Percentiles rank a stretch among this genome's conserved stretches.
These are phyloP conservation scores for Istiophorus platypterus DNA, from an alignment of 2,113 vertebrate species.

Conservation along the genomic window DNA sequence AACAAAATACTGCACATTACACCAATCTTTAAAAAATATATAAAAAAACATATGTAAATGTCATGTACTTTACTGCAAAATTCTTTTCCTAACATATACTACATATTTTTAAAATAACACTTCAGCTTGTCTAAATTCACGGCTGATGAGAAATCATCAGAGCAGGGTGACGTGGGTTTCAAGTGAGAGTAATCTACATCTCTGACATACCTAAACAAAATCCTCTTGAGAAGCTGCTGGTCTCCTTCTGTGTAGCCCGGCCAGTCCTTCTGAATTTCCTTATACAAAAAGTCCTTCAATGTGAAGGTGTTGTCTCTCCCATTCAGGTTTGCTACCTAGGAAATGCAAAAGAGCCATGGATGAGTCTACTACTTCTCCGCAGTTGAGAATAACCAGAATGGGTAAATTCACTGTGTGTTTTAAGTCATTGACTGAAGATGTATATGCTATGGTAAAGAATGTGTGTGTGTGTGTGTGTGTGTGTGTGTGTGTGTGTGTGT, in stretches of 20 bases:
- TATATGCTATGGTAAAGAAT: neutral
- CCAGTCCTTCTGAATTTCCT: slow-evolving; percentile 96
- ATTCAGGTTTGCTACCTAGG: slow-evolving; percentile 92
- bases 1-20: neutral
- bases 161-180: neutral
- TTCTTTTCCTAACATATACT: neutral
- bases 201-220: slow-evolving; percentile 89
- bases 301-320: slow-evolving; percentile 94
- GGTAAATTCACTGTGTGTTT: neutral
- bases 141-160: neutral
- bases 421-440: neutral
- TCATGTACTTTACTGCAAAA: neutral
- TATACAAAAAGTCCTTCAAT: slow-evolving; percentile 92
- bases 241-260: slow-evolving; percentile 96
- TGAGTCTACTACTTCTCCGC: neutral
- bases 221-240: slow-evolving; percentile 94
- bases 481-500: neutral
- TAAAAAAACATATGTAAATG: neutral
- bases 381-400: neutral
- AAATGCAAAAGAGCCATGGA: slow-evolving; percentile 7
- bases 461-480: neutral
- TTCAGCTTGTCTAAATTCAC: neutral
- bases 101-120: neutral
- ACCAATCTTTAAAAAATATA: neutral
- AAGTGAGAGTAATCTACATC: neutral